Base-by-base conservation (phyloP, 2,888 invertebrate species). In the Thalpophila matura region DNA sequence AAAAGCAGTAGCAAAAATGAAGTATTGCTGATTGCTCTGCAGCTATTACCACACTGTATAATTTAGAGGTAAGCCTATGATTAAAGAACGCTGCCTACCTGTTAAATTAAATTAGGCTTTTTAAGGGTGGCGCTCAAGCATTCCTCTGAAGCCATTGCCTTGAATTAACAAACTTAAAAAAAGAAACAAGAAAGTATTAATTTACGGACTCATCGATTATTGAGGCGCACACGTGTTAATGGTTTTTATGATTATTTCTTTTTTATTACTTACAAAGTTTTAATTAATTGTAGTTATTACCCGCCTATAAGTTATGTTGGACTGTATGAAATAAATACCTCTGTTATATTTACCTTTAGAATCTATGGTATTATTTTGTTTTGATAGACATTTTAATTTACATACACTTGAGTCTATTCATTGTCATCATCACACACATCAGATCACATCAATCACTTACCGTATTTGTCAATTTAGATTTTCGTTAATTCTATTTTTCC, bases 101-200 rank as follows among this genome's bases (percentile, higher is more conserved):
- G 91, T 94, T 94, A 94, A 95, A 94, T 95, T 95, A 95, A 94
- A 94, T 95, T 95, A 95, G 92, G 91, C 91, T 91, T 92, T 93
- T 94, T 92, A 91, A 91, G 90, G 90, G 90, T 91, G 90, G 92
- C 89, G 90, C 89, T 89, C 58, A 73, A 70, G 57, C 89, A 91
- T 92, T 91, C 89, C 89, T 59, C 68, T 56, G 51, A 61, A 72
- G 68, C 79, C 86, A 88, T 85, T 86, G 83, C 83, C 74, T 85
- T 79, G 83, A 86, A 89, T 89, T 89, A 86, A 87, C 85, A 84
- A 86, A 88, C 73, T 80, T 86, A 86, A 88, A 91, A 89, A 91
- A 87, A 75, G 73, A 86, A 79, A 85, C 74, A 81, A 78, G 86
- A 89, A 87, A 88, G 81, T 87, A 89, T 91, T 90, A 90, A 93